phyloP scores from a whole-genome alignment of 1,140 invertebrate genomes.

The Scaptomyza pallida region DNA sequence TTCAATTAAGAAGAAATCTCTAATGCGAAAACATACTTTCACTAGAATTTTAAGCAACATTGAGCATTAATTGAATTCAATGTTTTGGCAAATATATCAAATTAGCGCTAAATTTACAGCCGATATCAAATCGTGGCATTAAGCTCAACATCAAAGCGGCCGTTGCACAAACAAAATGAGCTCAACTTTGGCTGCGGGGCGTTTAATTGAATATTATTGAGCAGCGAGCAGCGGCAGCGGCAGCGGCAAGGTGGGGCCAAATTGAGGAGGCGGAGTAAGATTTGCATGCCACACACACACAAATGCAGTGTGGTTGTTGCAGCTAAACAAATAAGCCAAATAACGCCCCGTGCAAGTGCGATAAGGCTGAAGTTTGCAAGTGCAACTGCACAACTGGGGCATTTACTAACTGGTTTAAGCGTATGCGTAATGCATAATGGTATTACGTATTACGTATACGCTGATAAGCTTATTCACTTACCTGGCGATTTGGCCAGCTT shows the following conservation, averaged over 20 bases:
- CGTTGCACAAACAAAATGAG: slow-evolving; percentile 46
- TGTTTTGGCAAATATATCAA: slow-evolving; percentile 73
- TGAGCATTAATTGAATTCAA: slow-evolving; percentile 67
- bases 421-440: slow-evolving; percentile 67
- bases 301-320: slow-evolving; percentile 15
- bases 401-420: slow-evolving; percentile 9
- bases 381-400: slow-evolving; percentile 22
- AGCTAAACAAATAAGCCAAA: slow-evolving; percentile 66
- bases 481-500: slow-evolving; percentile 70
- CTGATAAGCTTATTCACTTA: slow-evolving; percentile 43
- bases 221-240: not conserved
- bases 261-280: slow-evolving; percentile 13
- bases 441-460: slow-evolving; percentile 64
- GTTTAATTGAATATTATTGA: slow-evolving; percentile 77
- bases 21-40: slow-evolving; percentile 43
- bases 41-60: slow-evolving; percentile 56
- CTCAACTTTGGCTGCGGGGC: slow-evolving; percentile 67
- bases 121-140: slow-evolving; percentile 46
- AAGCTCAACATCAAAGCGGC: slow-evolving; percentile 62
- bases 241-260: not conserved
- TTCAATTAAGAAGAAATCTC: slow-evolving; percentile 5
- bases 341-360: slow-evolving; percentile 64
- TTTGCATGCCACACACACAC: slow-evolving; percentile 67
- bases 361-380: slow-evolving; percentile 46
- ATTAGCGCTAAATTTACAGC: slow-evolving; percentile 63